Evolutionary conservation across 2,888 invertebrate genomes (phyloP), one percentile per base, ranked within the genome.

Genomic region (Cerastoderma edule): DNA sequence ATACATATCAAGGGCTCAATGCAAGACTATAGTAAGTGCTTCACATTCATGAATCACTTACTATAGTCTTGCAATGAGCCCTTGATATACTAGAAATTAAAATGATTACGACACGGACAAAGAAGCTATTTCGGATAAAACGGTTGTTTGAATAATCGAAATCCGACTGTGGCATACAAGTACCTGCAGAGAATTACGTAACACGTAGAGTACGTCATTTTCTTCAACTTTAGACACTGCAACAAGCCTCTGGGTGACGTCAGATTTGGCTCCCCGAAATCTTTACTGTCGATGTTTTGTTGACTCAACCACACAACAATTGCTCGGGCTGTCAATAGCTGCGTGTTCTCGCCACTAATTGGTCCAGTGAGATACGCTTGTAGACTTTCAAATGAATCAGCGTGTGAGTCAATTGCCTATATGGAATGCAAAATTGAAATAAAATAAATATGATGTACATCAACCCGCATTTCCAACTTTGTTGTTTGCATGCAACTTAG

Each of bases 141-240:
- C n/a, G n/a, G n/a, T n/a, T n/a, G n/a, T n/a, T n/a, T n/a, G n/a
- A n/a, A n/a, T n/a, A n/a, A n/a, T n/a, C n/a, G n/a, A n/a, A 53
- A n/a, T 53, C 24, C 1, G 19, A 10, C n/a, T 24, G 1, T 53
- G 24, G 5, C n/a, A 53, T 8, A 10, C 16, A 28, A 13, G 33
- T 57, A 77, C 76, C 76, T 54, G 66, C 76, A 77, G 13, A 77
- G 39, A n/a, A 72, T 50, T 2, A 66, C 35, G 46, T 77, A 77
- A 60, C 76, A 77, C 3, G 76, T 77, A 27, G 72, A 65, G 44
- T 72, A 77, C 28, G 76, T 77, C 76, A 77, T 77, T 44, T 39
- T 56, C 16, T 44, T 30, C 30, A 69, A 57, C 28, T 72, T 72
- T 0, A 77, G 35, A 27, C 46, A 28, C 44, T 77, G 76, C 22